Conservation (phyloP, 2,113 vertebrate species). For the Heterocephalus glaber region DNA sequence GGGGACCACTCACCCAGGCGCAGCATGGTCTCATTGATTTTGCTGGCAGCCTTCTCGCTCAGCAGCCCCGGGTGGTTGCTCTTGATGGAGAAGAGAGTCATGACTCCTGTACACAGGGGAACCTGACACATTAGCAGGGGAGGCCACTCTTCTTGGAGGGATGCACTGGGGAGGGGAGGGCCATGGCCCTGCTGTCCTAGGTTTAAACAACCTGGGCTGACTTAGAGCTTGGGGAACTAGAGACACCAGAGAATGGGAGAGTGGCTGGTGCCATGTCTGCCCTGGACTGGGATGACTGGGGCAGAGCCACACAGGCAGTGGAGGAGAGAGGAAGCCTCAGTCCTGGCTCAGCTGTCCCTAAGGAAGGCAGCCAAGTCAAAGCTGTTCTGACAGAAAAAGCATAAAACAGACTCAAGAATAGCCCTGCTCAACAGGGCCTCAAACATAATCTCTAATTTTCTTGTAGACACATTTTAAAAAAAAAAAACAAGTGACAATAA, state of each 20-base stretch:
- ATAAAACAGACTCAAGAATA: not conserved
- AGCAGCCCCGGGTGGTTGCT: constrained; percentile 97
- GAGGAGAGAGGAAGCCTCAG: not conserved
- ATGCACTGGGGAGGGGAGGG: too few relatives aligned
- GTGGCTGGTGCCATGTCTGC: not conserved
- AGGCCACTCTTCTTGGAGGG: not conserved
- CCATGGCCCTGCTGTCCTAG: not conserved
- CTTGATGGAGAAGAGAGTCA: constrained; percentile 98
- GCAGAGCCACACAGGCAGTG: not conserved
- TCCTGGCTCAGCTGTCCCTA: not conserved
- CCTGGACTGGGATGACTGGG: not conserved
- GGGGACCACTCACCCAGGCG: constrained; percentile 90
- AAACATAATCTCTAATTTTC: not conserved
- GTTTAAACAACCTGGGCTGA: not conserved
- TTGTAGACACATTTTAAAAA: not conserved
- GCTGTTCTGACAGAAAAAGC: not conserved
- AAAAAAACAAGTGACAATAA: not conserved
- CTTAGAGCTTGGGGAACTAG: not conserved
- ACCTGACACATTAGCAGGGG: not conserved
- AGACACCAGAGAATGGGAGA: not conserved
- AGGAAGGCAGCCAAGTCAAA: not conserved
- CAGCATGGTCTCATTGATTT: constrained; percentile 99
- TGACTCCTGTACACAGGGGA: constrained; percentile 84
- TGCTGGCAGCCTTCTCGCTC: constrained; percentile 98
- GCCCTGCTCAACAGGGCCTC: not conserved